phyloP scores from a whole-genome alignment of 2,888 invertebrate genomes.

The Eilema caniola region DNA sequence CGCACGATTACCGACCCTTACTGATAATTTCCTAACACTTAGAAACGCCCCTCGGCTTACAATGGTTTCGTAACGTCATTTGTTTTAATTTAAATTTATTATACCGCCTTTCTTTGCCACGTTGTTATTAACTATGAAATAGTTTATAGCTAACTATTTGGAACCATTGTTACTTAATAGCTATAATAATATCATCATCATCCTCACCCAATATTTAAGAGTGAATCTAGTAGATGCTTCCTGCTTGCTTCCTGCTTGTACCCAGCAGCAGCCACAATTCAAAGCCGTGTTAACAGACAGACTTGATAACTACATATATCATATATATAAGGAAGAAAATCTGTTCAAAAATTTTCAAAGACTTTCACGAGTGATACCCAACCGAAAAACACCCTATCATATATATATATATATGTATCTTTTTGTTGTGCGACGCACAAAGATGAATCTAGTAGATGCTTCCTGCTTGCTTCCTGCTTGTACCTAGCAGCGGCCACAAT shows the following conservation, averaged over 20 bases:
- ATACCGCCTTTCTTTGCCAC: conserved; percentile 60
- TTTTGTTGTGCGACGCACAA: too few relatives aligned
- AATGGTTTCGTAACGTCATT: conserved; percentile 59
- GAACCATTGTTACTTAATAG: background rate
- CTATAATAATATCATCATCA: too few relatives aligned
- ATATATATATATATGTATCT: too few relatives aligned
- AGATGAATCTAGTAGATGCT: too few relatives aligned
- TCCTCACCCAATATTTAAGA: too few relatives aligned
- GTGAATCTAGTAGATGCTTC: too few relatives aligned
- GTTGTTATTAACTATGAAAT: conserved; percentile 57
- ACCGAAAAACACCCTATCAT: background rate
- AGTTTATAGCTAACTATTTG: conserved; percentile 56
- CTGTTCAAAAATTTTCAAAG: background rate
- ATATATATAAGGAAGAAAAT: background rate
- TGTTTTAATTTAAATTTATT: conserved; percentile 76
- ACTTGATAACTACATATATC: background rate
- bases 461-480: too few relatives aligned
- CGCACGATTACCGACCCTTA: conserved; percentile 38
- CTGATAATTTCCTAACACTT: conserved; percentile 46
- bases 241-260: too few relatives aligned
- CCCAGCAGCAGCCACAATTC: too few relatives aligned
- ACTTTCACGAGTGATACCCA: background rate
- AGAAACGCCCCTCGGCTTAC: conserved; percentile 46
- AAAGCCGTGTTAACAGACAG: too few relatives aligned
- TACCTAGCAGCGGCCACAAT: too few relatives aligned